Evolutionary conservation across 2,888 invertebrate species (phyloP), one percentile per base, ranked within the genome.

Genomic region (Caenorhabditis zanzibari): DNA sequence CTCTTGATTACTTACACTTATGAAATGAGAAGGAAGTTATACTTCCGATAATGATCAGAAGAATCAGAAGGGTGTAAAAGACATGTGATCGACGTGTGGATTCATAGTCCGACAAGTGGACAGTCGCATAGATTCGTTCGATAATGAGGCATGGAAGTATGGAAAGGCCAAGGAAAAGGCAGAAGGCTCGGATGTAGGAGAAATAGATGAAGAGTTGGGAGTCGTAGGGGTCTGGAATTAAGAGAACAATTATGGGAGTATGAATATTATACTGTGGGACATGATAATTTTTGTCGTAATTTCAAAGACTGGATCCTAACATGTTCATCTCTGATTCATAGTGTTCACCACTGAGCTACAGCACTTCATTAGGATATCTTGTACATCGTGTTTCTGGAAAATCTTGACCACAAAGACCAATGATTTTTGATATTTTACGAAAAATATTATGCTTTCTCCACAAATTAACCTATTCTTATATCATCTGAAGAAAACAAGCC

Each of bases 111-210:
- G 49, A 47, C 1, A 73, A 16, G 10, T 52, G 24, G 28, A 49
- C 14, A 2, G 80, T 80, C 1, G 80, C 80, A 19, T 68, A 80
- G 32, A 44, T 66, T 10, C 80, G 66, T 52, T 80, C 80, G 7
- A 66, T 66, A 1, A 80, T 44, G 5, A 80, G 44, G 32, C 66
- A 47, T 0, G 80, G 80, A 28, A 80, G 80, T 19, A 80, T 68
- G 6, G 52, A 44, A 1, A 80, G 59, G 6, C 80, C 80, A n/a
- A 49, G 35, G 52, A 58, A 72, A 1, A 80, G 52, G 32, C 80
- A 80, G 41, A 38, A 56, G 5, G 59, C 80, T 5, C 80, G 64
- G 28, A 80, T 58, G 56, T 68, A 66, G 5, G 80, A 80, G 2
- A 73, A 12, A 5, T 64, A 32, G 14, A 72, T 73, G 26, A 41